phyloP scores from a whole-genome alignment of 2,888 invertebrate genomes.

The Pammene fasciana region DNA sequence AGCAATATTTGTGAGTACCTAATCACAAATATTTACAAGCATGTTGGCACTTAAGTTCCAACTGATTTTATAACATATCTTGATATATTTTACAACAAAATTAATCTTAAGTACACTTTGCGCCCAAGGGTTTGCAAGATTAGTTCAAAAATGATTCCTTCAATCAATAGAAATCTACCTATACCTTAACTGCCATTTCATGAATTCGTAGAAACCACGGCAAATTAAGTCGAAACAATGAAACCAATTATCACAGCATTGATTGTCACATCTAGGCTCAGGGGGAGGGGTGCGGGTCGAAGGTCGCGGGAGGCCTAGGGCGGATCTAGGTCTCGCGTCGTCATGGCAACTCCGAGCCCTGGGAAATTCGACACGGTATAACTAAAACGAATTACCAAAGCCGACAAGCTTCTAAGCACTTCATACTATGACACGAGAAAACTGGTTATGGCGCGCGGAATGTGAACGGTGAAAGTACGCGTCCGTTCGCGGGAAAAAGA shows the following conservation, averaged over 20 bases:
- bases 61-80: too few species aligned
- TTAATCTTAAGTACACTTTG: not conserved
- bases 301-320: constrained; percentile 50
- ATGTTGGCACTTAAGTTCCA: too few species aligned
- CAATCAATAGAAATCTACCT: constrained; percentile 3
- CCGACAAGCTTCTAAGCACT: constrained; percentile 48
- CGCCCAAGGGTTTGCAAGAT: not conserved
- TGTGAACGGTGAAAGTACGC: constrained; percentile 80
- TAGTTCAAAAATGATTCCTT: not conserved
- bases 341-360: constrained; percentile 47
- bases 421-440: constrained; percentile 51
- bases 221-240: constrained; percentile 22
- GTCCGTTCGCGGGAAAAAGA: constrained; percentile 77
- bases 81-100: not conserved
- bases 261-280: constrained; percentile 52
- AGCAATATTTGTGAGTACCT: too few species aligned
- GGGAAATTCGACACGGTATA: constrained; percentile 37
- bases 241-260: constrained; percentile 36
- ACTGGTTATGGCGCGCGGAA: constrained; percentile 68
- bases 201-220: not conserved
- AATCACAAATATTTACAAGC: too few species aligned
- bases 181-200: not conserved
- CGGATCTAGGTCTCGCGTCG: constrained; percentile 49
- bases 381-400: constrained; percentile 8
- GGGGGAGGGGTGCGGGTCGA: constrained; percentile 47